Evolutionary conservation across 2,888 invertebrate species (phyloP), one percentile per base, ranked within the genome.

Genomic region (Tetragonula carbonaria): DNA sequence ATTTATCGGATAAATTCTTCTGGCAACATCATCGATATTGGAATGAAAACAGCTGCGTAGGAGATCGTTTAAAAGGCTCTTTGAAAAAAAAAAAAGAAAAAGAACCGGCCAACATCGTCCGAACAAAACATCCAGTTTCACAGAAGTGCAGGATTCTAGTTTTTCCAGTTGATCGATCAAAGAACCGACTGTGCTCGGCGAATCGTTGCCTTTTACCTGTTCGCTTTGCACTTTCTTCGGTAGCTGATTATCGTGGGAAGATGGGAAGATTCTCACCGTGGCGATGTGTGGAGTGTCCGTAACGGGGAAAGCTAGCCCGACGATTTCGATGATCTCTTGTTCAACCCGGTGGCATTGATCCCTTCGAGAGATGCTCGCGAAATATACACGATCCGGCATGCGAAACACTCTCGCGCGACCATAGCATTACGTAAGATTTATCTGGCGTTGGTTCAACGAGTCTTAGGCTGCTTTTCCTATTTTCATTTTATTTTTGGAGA

Each of bases 171-270:
- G 70, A 73, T 59, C 74, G 78, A 84, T 84, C 78, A 72, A 57
- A 74, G 77, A 77, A 74, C 65, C 67, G 67, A 28, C 51, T 51
- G 65, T 74, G 38, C 57, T 21, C 78, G 63, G 57, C 62, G 84
- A 75, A 72, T 67, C 65, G 53, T 50, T 68, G 51, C 50, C 38
- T 21, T 38, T 21, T 53, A 50, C 63, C 68, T 57, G 21, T 45
- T 63, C n/a, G 57, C 71, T 70, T 80, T 77, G 85, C 74, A 85
- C 85, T 85, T 85, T 85, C 80, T 50, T 80, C 85, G 85, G 80
- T 80, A 77, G 74, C 76, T 71, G 85, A 77, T 85, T 85, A 80
- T 85, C 85, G 85, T 85, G 85, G 85, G 85, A 85, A 85, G 80
- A 62, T 63, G 16, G 66, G 33, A 77, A 59, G 76, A 62, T 85